Conservation (phyloP, 1,140 invertebrate genomes). For the Sminthurides bifidus region DNA sequence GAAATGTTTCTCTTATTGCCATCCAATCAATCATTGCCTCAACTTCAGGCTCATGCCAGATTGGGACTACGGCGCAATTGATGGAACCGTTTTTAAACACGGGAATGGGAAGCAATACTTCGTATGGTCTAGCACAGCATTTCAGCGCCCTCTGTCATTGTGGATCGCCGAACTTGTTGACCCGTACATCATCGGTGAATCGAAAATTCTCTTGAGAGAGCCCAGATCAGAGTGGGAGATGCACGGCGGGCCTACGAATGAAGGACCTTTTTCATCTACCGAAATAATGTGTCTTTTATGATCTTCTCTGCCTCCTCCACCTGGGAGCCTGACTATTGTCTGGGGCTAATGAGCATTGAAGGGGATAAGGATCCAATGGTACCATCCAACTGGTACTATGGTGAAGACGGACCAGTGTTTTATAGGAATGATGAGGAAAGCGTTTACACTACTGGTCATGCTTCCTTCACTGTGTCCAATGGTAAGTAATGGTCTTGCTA, state of each 20-base stretch:
- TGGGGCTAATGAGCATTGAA: slow-evolving; percentile 12
- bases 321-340: slow-evolving; percentile 10
- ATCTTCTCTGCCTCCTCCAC: slow-evolving; percentile 8
- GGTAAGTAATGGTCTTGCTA: no score
- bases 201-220: slow-evolving; percentile 4
- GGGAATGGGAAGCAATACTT: slow-evolving; percentile 5
- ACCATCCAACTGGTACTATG: slow-evolving; percentile 2
- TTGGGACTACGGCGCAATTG: slow-evolving; percentile 14
- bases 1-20: not conserved
- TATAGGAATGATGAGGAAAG: slow-evolving; percentile 10
- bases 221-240: slow-evolving; percentile 14
- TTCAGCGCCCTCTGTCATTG: not conserved
- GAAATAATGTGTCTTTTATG: slow-evolving; percentile 16
- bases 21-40: not conserved
- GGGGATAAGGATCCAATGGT: not conserved
- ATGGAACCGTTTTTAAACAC: slow-evolving; percentile 12
- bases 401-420: not conserved
- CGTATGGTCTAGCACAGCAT: slow-evolving; percentile 10
- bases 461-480: slow-evolving; percentile 5
- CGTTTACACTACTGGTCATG: slow-evolving; percentile 13
- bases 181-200: slow-evolving; percentile 2
- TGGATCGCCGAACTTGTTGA: slow-evolving; percentile 10
- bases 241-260: not conserved
- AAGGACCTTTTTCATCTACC: slow-evolving; percentile 10
- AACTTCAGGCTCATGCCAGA: slow-evolving; percentile 17